Conservation (phyloP, 1,140 invertebrate genomes). For the Leptopilina boulardi region DNA sequence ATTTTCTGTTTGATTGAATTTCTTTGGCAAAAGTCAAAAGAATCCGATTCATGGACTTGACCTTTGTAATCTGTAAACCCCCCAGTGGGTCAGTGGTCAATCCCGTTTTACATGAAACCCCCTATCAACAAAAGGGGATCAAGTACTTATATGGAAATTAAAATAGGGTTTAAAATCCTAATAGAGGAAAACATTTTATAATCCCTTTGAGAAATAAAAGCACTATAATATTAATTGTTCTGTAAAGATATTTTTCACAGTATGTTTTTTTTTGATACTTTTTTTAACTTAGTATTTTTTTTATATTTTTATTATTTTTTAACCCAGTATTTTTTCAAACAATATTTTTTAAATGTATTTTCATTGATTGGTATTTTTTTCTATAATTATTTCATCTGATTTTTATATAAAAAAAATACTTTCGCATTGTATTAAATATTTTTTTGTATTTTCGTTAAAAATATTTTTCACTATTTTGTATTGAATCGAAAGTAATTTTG, state of each 20-base stretch:
- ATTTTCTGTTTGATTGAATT: background rate
- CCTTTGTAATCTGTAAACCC: constrained; percentile 8
- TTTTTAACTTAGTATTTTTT: too few species aligned
- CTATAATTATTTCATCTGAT: too few species aligned
- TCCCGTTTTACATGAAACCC: constrained; percentile 43
- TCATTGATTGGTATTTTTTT: too few species aligned
- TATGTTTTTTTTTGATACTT: too few species aligned
- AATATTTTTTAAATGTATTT: too few species aligned
- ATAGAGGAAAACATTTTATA: constrained; percentile 13
- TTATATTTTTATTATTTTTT: too few species aligned
- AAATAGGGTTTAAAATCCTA: constrained; percentile 46
- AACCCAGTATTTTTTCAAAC: too few species aligned
- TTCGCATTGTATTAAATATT: too few species aligned
- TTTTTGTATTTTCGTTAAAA: too few species aligned
- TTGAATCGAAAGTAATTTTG: too few species aligned
- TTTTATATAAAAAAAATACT: too few species aligned
- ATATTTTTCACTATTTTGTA: too few species aligned
- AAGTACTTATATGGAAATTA: constrained; percentile 47
- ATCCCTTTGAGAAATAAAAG: background rate
- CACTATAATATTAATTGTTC: background rate
- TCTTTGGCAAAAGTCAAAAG: background rate
- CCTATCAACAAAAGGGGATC: constrained; percentile 43
- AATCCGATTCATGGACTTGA: background rate
- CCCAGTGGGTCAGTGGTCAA: constrained; percentile 52
- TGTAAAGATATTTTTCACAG: background rate